Evolutionary conservation across 2,888 invertebrate species (phyloP).

Genomic region (Phania funesta): DNA sequence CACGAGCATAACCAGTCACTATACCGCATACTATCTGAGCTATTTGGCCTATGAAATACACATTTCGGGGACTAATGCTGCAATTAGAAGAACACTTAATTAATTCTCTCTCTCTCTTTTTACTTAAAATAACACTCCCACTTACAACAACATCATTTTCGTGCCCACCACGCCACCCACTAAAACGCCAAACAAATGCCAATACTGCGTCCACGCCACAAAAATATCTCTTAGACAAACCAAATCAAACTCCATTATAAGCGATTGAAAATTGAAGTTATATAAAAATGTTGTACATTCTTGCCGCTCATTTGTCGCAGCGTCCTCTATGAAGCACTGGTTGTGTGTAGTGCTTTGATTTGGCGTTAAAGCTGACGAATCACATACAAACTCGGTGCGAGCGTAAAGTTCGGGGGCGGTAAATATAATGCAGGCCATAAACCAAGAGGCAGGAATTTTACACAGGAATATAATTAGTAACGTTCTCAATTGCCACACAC

Average conservation of each 20-base stretch:
- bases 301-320: slow-evolving; percentile 55
- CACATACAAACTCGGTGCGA: slow-evolving; percentile 74
- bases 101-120: neutral
- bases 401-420: slow-evolving; percentile 80
- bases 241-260: slow-evolving; percentile 80
- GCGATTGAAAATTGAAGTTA: slow-evolving; percentile 75
- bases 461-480: slow-evolving; percentile 80
- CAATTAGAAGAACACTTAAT: slow-evolving; percentile 21
- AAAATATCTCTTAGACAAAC: slow-evolving; percentile 80
- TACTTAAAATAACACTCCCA: neutral
- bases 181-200: slow-evolving; percentile 81
- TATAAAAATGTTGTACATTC: slow-evolving; percentile 75
- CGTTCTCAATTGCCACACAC: slow-evolving; percentile 80
- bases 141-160: slow-evolving; percentile 77
- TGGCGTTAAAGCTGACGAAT: slow-evolving; percentile 66
- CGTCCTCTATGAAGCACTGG: slow-evolving; percentile 73
- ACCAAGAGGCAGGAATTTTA: slow-evolving; percentile 81
- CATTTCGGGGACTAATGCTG: slow-evolving; percentile 78
- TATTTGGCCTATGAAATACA: slow-evolving; percentile 79
- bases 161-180: slow-evolving; percentile 80
- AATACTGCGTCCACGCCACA: slow-evolving; percentile 81
- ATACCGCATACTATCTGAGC: slow-evolving; percentile 79
- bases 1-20: slow-evolving; percentile 78
- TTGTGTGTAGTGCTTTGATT: slow-evolving; percentile 71
- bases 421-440: slow-evolving; percentile 81